phyloP scores from a whole-genome alignment of 2,888 invertebrate species.

The Vandiemenella viatica region DNA sequence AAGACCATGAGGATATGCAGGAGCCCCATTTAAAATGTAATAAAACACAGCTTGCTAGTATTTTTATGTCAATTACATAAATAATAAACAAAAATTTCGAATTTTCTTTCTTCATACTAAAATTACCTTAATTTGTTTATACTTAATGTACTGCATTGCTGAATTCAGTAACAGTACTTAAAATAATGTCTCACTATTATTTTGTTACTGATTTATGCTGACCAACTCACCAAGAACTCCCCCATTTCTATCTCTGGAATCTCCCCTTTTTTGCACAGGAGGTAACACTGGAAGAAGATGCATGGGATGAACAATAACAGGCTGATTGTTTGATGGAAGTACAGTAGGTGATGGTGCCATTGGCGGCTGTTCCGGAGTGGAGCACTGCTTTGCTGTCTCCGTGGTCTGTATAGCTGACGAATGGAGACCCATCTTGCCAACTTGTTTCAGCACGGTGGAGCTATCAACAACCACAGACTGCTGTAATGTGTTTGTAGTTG shows the following conservation, averaged over 20 bases:
- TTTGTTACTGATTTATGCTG: no score
- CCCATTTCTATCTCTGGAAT: conserved; percentile 20
- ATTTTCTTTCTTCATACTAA: no score
- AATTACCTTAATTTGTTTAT: no score
- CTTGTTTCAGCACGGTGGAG: conserved; percentile 6
- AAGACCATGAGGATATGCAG: no score
- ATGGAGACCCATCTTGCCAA: conserved; percentile 6
- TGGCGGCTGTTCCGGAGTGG: conserved; percentile 1
- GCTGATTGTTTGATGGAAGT: conserved; percentile 26
- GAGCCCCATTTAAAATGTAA: no score
- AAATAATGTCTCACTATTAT: no score
- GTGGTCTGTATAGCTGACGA: conserved; percentile 4
- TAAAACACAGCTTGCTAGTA: no score
- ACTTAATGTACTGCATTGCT: no score
- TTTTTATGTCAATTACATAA: no score
- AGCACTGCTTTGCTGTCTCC: background rate
- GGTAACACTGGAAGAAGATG: conserved; percentile 62
- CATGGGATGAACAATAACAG: conserved; percentile 68
- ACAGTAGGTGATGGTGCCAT: conserved; percentile 3
- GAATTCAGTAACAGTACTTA: no score
- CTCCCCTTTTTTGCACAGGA: conserved; percentile 19
- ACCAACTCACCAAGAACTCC: conserved; percentile 15
- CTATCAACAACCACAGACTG: conserved; percentile 11
- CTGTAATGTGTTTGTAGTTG: conserved; percentile 11
- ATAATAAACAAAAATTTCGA: no score